phyloP scores from a whole-genome alignment of 2,797 vertebrate genomes.

The Enteromius viviparus region DNA sequence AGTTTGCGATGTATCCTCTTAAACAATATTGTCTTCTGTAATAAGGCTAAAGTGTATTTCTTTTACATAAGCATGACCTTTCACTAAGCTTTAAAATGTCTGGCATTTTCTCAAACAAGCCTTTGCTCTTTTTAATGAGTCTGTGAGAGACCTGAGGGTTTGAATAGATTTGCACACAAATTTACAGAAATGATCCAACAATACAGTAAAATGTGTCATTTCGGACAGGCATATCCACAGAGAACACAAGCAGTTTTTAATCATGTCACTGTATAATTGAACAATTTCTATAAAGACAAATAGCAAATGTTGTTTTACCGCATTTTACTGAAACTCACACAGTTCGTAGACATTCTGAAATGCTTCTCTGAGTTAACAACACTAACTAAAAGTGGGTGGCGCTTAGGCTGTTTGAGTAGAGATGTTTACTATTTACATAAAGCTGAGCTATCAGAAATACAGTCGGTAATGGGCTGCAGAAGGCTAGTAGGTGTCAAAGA shows the following conservation, averaged over 20 bases:
- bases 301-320: background rate
- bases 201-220: background rate
- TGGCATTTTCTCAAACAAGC: constrained; percentile 8
- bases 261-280: background rate
- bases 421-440: constrained; percentile 13
- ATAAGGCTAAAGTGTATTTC: constrained; percentile 1
- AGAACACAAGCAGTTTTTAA: background rate
- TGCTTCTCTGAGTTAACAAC: background rate
- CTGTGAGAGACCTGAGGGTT: background rate
- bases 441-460: constrained; percentile 32
- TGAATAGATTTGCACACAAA: background rate
- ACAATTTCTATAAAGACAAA: background rate
- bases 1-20: background rate
- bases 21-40: background rate
- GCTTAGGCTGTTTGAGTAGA: background rate
- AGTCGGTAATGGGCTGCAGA: constrained; percentile 6
- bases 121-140: background rate
- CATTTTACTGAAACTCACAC: background rate
- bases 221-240: background rate
- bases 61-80: constrained; percentile 2
- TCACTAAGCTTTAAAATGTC: constrained; percentile 2
- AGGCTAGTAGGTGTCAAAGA: constrained; percentile 16
- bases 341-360: background rate
- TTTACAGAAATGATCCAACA: background rate
- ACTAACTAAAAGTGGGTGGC: background rate